Evolutionary conservation across 30 jellyfish, hydroid and myxozoan species (phyloP).

Genomic region (Mastigias papua): DNA sequence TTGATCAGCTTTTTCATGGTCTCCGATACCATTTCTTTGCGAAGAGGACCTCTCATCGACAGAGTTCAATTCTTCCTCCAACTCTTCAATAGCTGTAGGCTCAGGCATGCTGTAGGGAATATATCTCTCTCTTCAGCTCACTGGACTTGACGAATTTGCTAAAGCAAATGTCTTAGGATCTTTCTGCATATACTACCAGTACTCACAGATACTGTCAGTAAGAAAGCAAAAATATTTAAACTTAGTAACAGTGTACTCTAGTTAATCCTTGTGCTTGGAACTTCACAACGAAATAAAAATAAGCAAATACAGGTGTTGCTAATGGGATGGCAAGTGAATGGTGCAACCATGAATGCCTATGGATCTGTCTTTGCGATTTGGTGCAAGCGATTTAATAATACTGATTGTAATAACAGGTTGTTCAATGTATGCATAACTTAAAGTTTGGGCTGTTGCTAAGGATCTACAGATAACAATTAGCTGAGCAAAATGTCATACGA

Average conservation of each 20-base stretch:
- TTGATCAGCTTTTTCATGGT: neutral
- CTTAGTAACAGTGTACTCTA: no score
- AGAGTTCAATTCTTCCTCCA: conserved; percentile 36
- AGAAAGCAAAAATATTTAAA: neutral
- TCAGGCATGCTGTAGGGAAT: conserved; percentile 25
- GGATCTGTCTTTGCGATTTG: neutral
- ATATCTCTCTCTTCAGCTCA: neutral
- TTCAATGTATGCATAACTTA: neutral
- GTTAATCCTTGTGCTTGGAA: neutral
- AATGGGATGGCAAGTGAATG: neutral
- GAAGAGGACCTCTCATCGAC: conserved; percentile 2
- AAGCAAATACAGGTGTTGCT: conserved; percentile 4
- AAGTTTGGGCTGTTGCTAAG: neutral
- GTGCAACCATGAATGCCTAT: conserved; percentile 14
- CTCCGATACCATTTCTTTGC: conserved; percentile 13
- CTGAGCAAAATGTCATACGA: no score
- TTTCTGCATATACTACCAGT: no score
- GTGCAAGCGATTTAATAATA: neutral
- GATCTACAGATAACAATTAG: neutral
- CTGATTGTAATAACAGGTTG: conserved; percentile 14
- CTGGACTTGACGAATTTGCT: neutral
- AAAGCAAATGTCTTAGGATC: no score
- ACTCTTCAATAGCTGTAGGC: conserved; percentile 61
- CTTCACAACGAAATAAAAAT: conserved; percentile 6
- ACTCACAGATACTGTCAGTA: neutral